These are phyloP conservation scores for Xanthorhoe spadicearia DNA, from an alignment of 2,888 invertebrate species.

Conservation along the genomic window DNA sequence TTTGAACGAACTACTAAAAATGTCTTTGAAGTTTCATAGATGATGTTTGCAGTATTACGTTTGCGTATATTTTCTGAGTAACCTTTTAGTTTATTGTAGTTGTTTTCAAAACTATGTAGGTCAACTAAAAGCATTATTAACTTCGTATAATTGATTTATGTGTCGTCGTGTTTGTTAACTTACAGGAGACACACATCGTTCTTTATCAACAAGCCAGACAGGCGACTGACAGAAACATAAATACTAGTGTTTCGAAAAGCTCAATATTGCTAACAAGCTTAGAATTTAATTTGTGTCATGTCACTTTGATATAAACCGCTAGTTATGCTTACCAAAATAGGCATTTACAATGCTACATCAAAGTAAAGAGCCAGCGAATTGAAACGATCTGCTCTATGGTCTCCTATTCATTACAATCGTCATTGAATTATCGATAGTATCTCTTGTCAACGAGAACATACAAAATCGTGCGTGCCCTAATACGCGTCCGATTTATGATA, in stretches of 20 bases:
- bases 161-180: constrained; percentile 23
- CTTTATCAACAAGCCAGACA: constrained; percentile 32
- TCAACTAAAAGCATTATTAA: constrained; percentile 33
- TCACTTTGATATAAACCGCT: constrained; percentile 42
- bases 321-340: constrained; percentile 41
- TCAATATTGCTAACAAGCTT: constrained; percentile 43
- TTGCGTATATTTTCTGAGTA: too few species aligned
- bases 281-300: constrained; percentile 45
- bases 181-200: constrained; percentile 27
- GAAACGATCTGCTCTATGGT: constrained; percentile 54
- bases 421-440: constrained; percentile 57
- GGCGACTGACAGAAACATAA: constrained; percentile 38
- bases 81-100: not conserved
- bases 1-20: not conserved
- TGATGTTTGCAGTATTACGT: not conserved
- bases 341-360: constrained; percentile 39
- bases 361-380: constrained; percentile 46
- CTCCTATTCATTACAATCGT: constrained; percentile 61
- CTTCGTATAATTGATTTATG: constrained; percentile 27
- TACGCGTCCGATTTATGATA: constrained; percentile 46
- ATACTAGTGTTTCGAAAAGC: constrained; percentile 40
- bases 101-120: constrained; percentile 18
- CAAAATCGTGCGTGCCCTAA: constrained; percentile 47
- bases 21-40: constrained; percentile 5
- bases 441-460: constrained; percentile 56